phyloP scores from a whole-genome alignment of 1,140 invertebrate species.

The Acromyrmex heyeri region DNA sequence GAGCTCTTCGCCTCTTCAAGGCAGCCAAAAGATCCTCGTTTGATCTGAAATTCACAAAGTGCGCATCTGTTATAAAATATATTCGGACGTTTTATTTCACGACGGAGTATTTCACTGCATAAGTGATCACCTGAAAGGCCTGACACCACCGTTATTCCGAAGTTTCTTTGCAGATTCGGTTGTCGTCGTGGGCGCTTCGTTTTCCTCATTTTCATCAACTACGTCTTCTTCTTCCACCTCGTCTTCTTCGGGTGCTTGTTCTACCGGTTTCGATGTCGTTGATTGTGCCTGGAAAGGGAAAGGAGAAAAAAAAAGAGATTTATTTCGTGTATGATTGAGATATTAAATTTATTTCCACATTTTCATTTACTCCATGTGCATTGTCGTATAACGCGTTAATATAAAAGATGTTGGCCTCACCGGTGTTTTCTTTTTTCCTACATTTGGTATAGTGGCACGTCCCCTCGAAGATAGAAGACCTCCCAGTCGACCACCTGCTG shows the following conservation, averaged over 20 bases:
- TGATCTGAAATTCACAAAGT: slow-evolving; percentile 87
- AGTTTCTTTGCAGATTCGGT: slow-evolving; percentile 89
- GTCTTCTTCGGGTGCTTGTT: slow-evolving; percentile 82
- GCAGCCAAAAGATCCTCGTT: slow-evolving; percentile 91
- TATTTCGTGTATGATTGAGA: neutral
- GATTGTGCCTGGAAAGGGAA: slow-evolving; percentile 68
- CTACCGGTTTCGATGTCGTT: slow-evolving; percentile 79
- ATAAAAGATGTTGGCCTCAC: slow-evolving; percentile 50
- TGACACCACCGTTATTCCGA: slow-evolving; percentile 87
- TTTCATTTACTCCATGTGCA: neutral
- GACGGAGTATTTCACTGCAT: neutral
- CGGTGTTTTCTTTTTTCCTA: slow-evolving; percentile 73
- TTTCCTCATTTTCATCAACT: slow-evolving; percentile 83
- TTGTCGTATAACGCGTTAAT: neutral
- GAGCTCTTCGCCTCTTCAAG: slow-evolving; percentile 89
- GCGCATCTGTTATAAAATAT: neutral
- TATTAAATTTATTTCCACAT: neutral
- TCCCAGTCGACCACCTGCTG: slow-evolving; percentile 70
- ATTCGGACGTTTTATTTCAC: neutral
- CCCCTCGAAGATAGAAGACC: slow-evolving; percentile 77
- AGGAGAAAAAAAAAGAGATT: neutral
- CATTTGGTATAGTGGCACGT: slow-evolving; percentile 63
- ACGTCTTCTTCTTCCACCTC: slow-evolving; percentile 84
- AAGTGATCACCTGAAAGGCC: slow-evolving; percentile 83
- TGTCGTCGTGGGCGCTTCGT: slow-evolving; percentile 87